A percentile compares a stretch with the other conserved stretches of the same genome.
phyloP scores from a whole-genome alignment of 2,888 invertebrate genomes.

The Ptychoptera albimana region DNA sequence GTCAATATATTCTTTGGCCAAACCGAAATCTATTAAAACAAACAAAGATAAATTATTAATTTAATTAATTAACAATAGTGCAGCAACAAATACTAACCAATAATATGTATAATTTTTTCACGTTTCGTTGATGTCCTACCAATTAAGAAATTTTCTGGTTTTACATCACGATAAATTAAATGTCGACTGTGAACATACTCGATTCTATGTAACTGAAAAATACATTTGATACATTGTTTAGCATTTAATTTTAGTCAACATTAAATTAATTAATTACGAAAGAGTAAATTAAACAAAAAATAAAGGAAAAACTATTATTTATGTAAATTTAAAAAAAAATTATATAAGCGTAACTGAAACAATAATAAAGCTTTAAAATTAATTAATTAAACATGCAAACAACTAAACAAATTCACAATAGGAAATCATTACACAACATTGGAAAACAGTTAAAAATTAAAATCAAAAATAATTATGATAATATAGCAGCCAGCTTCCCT shows the following conservation, averaged over 20 bases:
- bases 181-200: conserved; percentile 99
- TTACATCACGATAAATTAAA: conserved; percentile 98
- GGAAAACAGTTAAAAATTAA: too few relatives aligned
- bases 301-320: not conserved
- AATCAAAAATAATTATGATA: too few relatives aligned
- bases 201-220: conserved; percentile 80
- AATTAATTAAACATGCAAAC: not conserved
- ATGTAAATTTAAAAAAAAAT: conserved; percentile 2
- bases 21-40: conserved; percentile 82
- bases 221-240: not conserved
- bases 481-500: too few relatives aligned
- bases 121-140: conserved; percentile 93
- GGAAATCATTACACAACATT: too few relatives aligned
- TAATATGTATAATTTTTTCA: conserved; percentile 98
- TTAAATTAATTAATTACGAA: not conserved
- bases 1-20: conserved; percentile 99
- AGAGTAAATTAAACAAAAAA: conserved; percentile 21
- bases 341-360: not conserved
- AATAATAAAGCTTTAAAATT: not conserved
- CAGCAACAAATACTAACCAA: conserved; percentile 41
- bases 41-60: conserved; percentile 9
- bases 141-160: conserved; percentile 99
- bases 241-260: not conserved
- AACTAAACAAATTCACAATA: not conserved
- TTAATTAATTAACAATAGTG: not conserved